Evolutionary conservation across 2,113 vertebrate species (phyloP), one percentile per base, ranked within the genome.

Genomic region (Nothobranchius kuhntae): DNA sequence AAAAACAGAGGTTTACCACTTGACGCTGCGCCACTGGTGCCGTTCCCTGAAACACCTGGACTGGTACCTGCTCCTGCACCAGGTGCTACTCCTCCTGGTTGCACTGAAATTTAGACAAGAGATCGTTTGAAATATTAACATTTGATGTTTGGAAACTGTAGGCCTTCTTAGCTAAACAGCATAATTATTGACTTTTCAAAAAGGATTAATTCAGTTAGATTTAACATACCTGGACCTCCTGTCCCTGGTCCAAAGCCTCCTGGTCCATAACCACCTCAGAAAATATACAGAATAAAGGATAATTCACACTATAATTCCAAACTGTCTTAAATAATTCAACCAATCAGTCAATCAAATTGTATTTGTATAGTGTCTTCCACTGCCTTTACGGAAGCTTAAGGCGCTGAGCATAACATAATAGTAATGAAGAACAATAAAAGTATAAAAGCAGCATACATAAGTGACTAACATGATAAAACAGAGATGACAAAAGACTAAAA

Each of bases 51-150:
- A 66, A 68, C 35, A 9, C 68, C 69, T 52, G 74, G 59, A 11
- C 66, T 21, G 0, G 67, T 58, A 4, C 73, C 76, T 59, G 71
- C 36, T 70, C 77, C 78, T 61, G 45, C 15, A 9, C 82, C 85
- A 24, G 76, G 77, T 75, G 47, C 26, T 24, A 74, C 71, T 60
- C 77, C 80, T 73, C 64, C 81, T 57, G 84, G 64, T 71, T 75
- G 84, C 26, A 84, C 92, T 91, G n/a, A 5, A 79, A 40, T 50
- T 63, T 45, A 64, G 36, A 35, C 30, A 30, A 30, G 30, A 30
- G 30, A 30, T 4, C 30, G 4, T 30, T 30, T 30, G 30, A 30
- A 4, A 30, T 30, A 30, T 30, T 30, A 30, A 30, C 30, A 30
- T 4, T 30, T 30, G 3, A 30, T 30, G 30, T 30, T 30, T 30